Evolutionary conservation across 2,888 invertebrate species (phyloP).

Genomic region (Drosophila robusta): DNA sequence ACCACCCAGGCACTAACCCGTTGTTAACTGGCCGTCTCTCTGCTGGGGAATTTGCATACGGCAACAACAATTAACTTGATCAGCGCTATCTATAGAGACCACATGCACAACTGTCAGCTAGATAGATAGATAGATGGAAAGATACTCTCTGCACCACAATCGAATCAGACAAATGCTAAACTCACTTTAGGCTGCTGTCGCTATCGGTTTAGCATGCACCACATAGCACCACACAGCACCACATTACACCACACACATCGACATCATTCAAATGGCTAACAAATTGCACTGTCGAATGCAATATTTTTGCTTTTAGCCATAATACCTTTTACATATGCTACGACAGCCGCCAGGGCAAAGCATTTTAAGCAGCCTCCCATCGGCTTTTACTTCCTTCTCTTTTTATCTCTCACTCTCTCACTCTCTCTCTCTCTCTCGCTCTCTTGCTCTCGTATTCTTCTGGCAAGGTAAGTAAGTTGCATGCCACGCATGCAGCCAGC

Average conservation of each 20-base stretch:
- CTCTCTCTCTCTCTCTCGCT: neutral
- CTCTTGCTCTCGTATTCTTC: neutral
- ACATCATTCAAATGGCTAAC: conserved; percentile 80
- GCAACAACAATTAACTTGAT: conserved; percentile 41
- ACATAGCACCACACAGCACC: conserved; percentile 3
- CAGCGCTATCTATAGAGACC: conserved; percentile 26
- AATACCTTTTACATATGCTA: conserved; percentile 81
- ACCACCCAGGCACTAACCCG: conserved; percentile 13
- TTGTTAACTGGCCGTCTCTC: neutral
- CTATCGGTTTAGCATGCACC: conserved; percentile 36
- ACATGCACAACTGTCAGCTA: conserved; percentile 5
- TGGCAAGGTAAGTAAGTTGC: conserved; percentile 69
- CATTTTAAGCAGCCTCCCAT: conserved; percentile 43
- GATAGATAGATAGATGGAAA: neutral
- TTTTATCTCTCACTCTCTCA: neutral
- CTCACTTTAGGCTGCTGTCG: conserved; percentile 51
- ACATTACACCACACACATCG: conserved; percentile 34
- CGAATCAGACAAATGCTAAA: conserved; percentile 29
- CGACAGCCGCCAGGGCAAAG: conserved; percentile 60
- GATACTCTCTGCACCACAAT: conserved; percentile 1
- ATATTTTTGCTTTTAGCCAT: conserved; percentile 81
- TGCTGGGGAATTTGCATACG: conserved; percentile 29
- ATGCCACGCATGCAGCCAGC: conserved; percentile 37
- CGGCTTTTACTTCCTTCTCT: neutral
- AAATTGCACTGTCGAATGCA: conserved; percentile 82